Base-by-base conservation (phyloP, 1,140 invertebrate species). In the Ceratosolen fusciceps region DNA sequence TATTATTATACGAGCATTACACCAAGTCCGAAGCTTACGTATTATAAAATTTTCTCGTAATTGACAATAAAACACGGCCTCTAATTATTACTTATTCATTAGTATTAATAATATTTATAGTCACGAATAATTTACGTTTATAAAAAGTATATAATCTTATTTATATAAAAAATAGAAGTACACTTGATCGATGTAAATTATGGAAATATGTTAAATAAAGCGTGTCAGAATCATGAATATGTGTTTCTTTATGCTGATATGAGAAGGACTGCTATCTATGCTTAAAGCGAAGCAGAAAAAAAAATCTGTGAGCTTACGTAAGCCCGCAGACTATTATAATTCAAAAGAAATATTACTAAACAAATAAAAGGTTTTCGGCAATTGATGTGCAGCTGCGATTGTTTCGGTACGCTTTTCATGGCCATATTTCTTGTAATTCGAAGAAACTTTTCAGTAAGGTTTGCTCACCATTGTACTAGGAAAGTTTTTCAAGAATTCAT, bases 401-500 rank as follows among this genome's bases (percentile, higher is more conserved):
- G 73, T 65, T 74, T 58, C 73, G 43, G 37, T 62, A 26, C 49
- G 43, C n/a, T 65, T 49, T 65, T 43, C 39, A 12, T 37, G 16
- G 58, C 73, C 1, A 75, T 68, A 76, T 76, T 76, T 68, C 60
- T 56, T 31, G 7, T 47, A 34, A 60, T 4, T 9, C 21, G 24
- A 52, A 29, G 43, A 74, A 74, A 65, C 26, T 62, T 75, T 52
- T 1, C 4, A 10, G 29, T n/a, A 19, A 56, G 34, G 31, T 77
- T 77, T 47, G 74, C 34, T 19, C 21, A n/a, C 10, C 37, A 67
- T 71, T 77, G 67, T 77, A 77, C 65, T 58, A 39, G 3, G 62
- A 76, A 77, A 77, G n/a, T 77, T 77, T 77, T 70, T 24, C 19
- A 26, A 37, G 67, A 58, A 77, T 60, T 29, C 31, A 31, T 71